Evolutionary conservation across 2,113 vertebrate species (phyloP), one percentile per base, ranked within the genome.

Genomic region (Callopanchax toddi): DNA sequence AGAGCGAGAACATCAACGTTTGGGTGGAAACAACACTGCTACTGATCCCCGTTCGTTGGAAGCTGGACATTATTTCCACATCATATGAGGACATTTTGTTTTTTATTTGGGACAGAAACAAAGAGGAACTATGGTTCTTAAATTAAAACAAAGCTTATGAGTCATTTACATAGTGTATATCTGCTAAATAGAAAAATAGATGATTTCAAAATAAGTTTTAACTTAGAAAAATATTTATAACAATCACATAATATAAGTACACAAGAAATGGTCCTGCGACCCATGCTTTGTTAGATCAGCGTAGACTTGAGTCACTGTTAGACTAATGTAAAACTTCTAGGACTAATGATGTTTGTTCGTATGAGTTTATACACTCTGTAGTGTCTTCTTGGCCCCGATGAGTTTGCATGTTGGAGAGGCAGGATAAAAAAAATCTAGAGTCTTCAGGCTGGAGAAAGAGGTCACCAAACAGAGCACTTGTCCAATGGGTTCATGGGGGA

Each of bases 401-500:
- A 29, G 52, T 16, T 17, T 11, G 29, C 46, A 49, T 29, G 34
- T 43, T 29, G 32, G 22, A 60, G 45, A 40, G 18, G 50, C 17
- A 45, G 20, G 32, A 34, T 20, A 34, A 29, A 64, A 43, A 64
- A 61, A 44, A 37, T 42, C 32, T 18, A 57, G 52, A 40, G 51
- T 71, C 26, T 46, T 5, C 13, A 67, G 48, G 53, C 5, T 15
- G 9, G 25, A 46, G 0, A 4, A 46, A 23, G 50, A 50, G 67
- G 72, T 99, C 95, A 99, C 97, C 97, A 99, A 71, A 99, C 96
- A 0, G 96, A 96, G 71, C 97, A 99, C 77, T 96, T 98, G 61
- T 95, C 92, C 48, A 22, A 66, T 0, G 97, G 97, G 84, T 98
- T 95, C 97, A 99, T 99, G 12, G 96, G 96, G 0, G 97, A 95